These are phyloP conservation scores for Asbolus verrucosus DNA, from an alignment of 1,140 invertebrate genomes.

Conservation along the genomic window DNA sequence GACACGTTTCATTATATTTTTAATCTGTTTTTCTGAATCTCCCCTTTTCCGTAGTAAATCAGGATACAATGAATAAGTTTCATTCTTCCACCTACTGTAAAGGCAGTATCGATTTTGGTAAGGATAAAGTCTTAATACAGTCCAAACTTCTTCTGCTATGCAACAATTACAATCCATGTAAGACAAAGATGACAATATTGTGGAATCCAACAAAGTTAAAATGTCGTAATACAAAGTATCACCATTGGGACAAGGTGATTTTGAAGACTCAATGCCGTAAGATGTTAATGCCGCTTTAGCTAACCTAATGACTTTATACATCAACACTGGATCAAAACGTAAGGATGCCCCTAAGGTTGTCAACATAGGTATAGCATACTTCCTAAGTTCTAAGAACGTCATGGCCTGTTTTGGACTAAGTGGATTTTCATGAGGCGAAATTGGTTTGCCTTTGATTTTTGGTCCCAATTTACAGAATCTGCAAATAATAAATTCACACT, in stretches of 20 bases:
- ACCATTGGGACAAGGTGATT: conserved; percentile 56
- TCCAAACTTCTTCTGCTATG: conserved; percentile 96
- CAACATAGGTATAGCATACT: conserved; percentile 89
- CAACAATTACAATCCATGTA: conserved; percentile 95
- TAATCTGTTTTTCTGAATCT: conserved; percentile 90
- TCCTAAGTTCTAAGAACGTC: conserved; percentile 79
- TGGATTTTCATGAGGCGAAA: conserved; percentile 70
- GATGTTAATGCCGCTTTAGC: conserved; percentile 66
- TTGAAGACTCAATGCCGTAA: conserved; percentile 60
- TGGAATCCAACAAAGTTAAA: conserved; percentile 86
- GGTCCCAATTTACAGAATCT: conserved; percentile 79
- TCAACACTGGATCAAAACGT: conserved; percentile 86
- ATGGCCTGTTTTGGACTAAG: conserved; percentile 72
- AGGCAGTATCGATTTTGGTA: conserved; percentile 91
- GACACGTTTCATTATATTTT: conserved; percentile 97
- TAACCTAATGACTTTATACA: conserved; percentile 86
- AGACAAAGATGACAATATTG: conserved; percentile 89
- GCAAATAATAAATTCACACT: conserved; percentile 47
- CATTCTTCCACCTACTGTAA: conserved; percentile 95
- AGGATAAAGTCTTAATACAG: conserved; percentile 89
- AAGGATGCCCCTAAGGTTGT: conserved; percentile 88
- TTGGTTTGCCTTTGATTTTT: conserved; percentile 73
- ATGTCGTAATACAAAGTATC: conserved; percentile 81
- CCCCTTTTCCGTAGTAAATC: conserved; percentile 84
- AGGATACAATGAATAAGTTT: conserved; percentile 85